Percentiles rank a stretch among this genome's conserved stretches.
Evolutionary conservation across 2,888 invertebrate species (phyloP).

Genomic region (Chymomyza procnemis): DNA sequence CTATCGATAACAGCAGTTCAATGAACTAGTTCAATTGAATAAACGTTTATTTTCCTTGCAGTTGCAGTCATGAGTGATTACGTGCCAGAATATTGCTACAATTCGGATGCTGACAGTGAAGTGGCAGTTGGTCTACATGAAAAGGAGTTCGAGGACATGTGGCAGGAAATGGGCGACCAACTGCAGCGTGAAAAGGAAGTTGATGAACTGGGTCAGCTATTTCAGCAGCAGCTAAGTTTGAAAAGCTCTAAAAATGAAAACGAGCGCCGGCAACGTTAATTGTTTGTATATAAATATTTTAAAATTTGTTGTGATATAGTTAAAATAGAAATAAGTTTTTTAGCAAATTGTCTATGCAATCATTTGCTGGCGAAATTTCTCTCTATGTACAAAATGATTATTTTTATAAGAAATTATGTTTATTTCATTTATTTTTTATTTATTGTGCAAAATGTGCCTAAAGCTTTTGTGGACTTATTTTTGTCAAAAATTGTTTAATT

Average conservation of each 20-base stretch:
- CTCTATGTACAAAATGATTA: no score
- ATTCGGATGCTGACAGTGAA: slow-evolving; percentile 25
- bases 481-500: no score
- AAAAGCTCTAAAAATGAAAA: neutral
- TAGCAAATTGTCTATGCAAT: neutral
- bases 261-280: neutral
- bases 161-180: slow-evolving; percentile 46
- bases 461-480: no score
- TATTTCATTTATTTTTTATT: no score
- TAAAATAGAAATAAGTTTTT: neutral
- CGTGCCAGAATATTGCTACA: slow-evolving; percentile 47
- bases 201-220: slow-evolving; percentile 22
- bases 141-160: slow-evolving; percentile 54
- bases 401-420: no score
- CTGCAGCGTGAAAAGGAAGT: slow-evolving; percentile 26
- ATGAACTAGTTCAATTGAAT: neutral
- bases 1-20: neutral
- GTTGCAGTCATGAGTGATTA: slow-evolving; percentile 25
- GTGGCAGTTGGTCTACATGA: slow-evolving; percentile 34
- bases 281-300: neutral
- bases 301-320: neutral
- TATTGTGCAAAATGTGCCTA: no score
- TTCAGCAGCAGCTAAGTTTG: neutral
- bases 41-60: neutral
- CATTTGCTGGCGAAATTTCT: neutral